These are phyloP conservation scores for Gadus macrocephalus DNA, from an alignment of 2,113 vertebrate genomes.

Conservation along the genomic window DNA sequence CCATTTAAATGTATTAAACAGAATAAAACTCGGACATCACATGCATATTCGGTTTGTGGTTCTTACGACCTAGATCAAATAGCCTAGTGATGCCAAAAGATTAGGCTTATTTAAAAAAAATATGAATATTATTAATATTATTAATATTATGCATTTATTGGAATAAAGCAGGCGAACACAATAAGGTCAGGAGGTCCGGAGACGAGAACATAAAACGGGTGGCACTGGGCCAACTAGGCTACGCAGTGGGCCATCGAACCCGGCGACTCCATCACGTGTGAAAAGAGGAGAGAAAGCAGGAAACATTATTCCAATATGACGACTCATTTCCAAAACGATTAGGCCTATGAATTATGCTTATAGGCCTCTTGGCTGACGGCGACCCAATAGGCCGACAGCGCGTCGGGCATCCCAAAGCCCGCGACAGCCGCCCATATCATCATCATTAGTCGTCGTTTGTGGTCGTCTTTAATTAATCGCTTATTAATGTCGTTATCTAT, in stretches of 20 bases:
- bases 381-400: not conserved
- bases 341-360: constrained; percentile 1
- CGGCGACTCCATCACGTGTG: no score
- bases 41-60: no score
- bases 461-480: constrained; percentile 67
- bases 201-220: no score
- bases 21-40: no score
- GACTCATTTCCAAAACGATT: constrained; percentile 19
- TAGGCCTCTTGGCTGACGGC: no score
- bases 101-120: not conserved
- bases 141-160: not conserved
- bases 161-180: not conserved
- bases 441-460: constrained; percentile 33
- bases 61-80: no score
- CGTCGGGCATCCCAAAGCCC: constrained; percentile 9
- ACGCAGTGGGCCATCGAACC: no score
- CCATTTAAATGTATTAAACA: no score
- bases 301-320: constrained; percentile 3
- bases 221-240: no score
- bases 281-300: not conserved
- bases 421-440: constrained; percentile 6
- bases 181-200: not conserved
- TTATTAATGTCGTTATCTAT: constrained; percentile 66
- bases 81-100: no score
- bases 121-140: not conserved